These are phyloP conservation scores for Oryzias dopingdopingensis DNA, from an alignment of 2,797 vertebrate genomes.

Conservation along the genomic window DNA sequence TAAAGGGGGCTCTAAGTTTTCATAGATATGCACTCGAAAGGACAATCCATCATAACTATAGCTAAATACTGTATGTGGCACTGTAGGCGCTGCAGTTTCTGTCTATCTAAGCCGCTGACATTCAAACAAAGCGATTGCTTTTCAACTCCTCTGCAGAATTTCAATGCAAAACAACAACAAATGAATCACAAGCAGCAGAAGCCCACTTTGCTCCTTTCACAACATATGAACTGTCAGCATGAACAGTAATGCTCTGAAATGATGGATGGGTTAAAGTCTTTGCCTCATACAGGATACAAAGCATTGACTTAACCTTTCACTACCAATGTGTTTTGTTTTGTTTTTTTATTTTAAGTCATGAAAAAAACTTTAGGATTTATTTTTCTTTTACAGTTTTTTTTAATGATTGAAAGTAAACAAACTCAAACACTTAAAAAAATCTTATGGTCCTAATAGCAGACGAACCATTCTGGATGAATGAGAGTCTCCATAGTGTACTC, in stretches of 20 bases:
- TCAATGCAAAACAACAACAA: constrained; percentile 67
- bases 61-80: constrained; percentile 59
- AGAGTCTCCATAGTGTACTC: too few relatives aligned
- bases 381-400: too few relatives aligned
- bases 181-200: constrained; percentile 67
- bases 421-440: too few relatives aligned
- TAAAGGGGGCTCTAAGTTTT: constrained; percentile 60
- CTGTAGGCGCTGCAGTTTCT: constrained; percentile 60
- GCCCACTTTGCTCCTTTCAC: constrained; percentile 65
- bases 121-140: constrained; percentile 68
- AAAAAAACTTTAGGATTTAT: too few relatives aligned
- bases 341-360: constrained; percentile 31
- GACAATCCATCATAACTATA: constrained; percentile 66
- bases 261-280: constrained; percentile 62
- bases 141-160: constrained; percentile 62
- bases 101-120: constrained; percentile 62
- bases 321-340: constrained; percentile 38
- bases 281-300: constrained; percentile 46
- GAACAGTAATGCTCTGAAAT: constrained; percentile 60
- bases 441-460: too few relatives aligned
- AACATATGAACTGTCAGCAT: constrained; percentile 68
- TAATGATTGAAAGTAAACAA: too few relatives aligned
- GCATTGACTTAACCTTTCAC: constrained; percentile 33
- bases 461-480: too few relatives aligned
- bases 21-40: constrained; percentile 53